Conservation (phyloP, 2,113 vertebrate species). For the Sturnus vulgaris region DNA sequence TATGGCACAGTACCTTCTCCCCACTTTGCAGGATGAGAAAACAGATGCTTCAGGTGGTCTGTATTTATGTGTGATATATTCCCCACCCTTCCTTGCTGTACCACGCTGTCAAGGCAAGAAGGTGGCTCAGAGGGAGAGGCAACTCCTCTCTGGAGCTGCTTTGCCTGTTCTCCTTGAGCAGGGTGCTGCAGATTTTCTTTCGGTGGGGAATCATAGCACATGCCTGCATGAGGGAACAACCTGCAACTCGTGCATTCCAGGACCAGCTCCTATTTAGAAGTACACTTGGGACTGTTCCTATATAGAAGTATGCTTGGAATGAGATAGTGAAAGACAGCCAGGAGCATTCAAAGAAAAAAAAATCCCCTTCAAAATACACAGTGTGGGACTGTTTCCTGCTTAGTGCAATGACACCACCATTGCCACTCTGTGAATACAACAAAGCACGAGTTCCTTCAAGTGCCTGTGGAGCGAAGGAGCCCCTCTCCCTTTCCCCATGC, state of each 20-base stretch:
- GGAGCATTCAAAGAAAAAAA: neutral
- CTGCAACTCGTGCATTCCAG: neutral
- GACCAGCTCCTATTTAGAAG: neutral
- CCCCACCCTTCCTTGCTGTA: neutral
- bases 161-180: neutral
- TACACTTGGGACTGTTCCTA: neutral
- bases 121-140: neutral
- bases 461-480: neutral
- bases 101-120: neutral
- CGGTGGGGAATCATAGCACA: accelerated
- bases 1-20: neutral
- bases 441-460: neutral
- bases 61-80: neutral
- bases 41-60: neutral
- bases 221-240: neutral
- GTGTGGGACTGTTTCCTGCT: neutral
- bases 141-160: neutral
- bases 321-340: neutral
- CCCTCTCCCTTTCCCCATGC: neutral
- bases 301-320: neutral
- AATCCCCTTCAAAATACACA: neutral
- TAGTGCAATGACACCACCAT: neutral
- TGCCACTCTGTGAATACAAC: neutral
- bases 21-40: neutral
- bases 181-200: neutral